Conservation (phyloP, 2,888 invertebrate genomes). For the Agrochola lota region DNA sequence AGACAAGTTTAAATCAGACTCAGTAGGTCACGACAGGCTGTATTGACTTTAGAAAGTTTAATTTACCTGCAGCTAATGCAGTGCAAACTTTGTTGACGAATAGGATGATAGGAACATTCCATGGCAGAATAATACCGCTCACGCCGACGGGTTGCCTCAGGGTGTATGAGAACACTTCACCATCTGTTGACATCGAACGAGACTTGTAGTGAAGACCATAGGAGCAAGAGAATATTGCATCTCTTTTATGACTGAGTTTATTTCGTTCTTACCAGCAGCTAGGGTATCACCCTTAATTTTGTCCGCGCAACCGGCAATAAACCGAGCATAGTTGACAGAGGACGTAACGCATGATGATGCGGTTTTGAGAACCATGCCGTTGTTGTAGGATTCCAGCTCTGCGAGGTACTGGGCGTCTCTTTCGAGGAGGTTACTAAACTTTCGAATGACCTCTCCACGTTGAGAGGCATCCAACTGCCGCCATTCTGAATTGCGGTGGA, state of each 20-base stretch:
- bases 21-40: too few relatives aligned
- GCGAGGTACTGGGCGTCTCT: too few relatives aligned
- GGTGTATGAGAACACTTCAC: conserved; percentile 94
- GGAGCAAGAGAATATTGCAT: not conserved
- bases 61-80: conserved; percentile 90
- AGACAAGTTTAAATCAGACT: not conserved
- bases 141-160: conserved; percentile 91
- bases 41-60: not conserved
- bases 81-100: conserved; percentile 96
- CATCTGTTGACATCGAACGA: conserved; percentile 86
- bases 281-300: conserved; percentile 95
- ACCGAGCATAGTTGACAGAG: too few relatives aligned
- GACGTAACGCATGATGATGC: too few relatives aligned
- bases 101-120: conserved; percentile 97
- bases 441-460: too few relatives aligned
- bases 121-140: conserved; percentile 96
- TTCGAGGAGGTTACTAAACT: too few relatives aligned
- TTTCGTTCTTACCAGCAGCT: conserved; percentile 83
- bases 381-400: too few relatives aligned
- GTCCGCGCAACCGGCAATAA: conserved; percentile 96
- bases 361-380: too few relatives aligned
- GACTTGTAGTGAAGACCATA: not conserved
- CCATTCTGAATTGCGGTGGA: too few relatives aligned
- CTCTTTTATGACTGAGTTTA: not conserved
- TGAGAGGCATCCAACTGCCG: too few relatives aligned